Evolutionary conservation across 2,888 invertebrate genomes (phyloP).

Genomic region (Lathronympha strigana): DNA sequence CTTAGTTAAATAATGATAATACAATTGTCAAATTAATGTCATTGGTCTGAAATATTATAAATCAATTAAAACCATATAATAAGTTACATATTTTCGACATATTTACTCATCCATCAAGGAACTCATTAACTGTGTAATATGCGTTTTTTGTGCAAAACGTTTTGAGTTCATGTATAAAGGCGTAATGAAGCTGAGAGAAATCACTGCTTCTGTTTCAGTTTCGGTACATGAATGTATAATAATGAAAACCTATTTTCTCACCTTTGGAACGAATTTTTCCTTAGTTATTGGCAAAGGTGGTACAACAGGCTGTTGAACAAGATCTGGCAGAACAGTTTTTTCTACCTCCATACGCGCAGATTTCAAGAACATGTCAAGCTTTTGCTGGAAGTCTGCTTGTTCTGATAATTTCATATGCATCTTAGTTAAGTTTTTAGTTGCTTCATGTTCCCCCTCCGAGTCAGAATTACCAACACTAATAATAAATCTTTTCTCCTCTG

Average conservation of each 20-base stretch:
- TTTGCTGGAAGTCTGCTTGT: conserved; percentile 74
- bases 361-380: conserved; percentile 75
- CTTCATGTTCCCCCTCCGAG: conserved; percentile 80
- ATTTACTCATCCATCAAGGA: no score
- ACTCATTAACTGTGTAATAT: no score
- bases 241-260: conserved; percentile 52
- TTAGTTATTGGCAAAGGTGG: conserved; percentile 54
- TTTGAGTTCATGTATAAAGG: no score
- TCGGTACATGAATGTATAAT: no score
- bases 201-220: neutral
- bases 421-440: conserved; percentile 78
- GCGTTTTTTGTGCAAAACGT: no score
- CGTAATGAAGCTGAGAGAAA: no score
- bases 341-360: conserved; percentile 75
- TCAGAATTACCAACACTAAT: conserved; percentile 76
- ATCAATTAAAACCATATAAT: no score
- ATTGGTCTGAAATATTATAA: no score
- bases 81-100: no score
- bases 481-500: conserved; percentile 73
- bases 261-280: conserved; percentile 76
- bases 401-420: conserved; percentile 79
- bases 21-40: no score
- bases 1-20: no score
- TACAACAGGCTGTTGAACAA: conserved; percentile 55
- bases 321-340: conserved; percentile 63